phyloP scores from a whole-genome alignment of 2,888 invertebrate genomes.

The Fragum fragum region DNA sequence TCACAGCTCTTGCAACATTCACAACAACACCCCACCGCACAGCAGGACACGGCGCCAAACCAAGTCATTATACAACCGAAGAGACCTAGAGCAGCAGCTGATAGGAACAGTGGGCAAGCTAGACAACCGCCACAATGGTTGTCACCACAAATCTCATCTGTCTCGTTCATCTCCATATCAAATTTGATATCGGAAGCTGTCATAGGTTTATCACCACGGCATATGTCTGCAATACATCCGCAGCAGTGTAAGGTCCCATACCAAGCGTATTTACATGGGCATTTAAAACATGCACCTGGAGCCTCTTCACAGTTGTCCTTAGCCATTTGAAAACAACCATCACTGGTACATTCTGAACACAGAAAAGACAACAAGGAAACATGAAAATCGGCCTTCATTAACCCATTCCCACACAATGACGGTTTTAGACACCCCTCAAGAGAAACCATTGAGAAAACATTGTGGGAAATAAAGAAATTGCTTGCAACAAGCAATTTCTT shows the following conservation, averaged over 20 bases:
- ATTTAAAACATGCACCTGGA: background rate
- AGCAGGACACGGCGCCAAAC: background rate
- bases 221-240: background rate
- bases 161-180: background rate
- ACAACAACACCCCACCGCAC: background rate
- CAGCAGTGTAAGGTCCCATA: background rate
- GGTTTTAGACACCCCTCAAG: too few species aligned
- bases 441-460: too few species aligned
- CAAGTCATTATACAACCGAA: background rate
- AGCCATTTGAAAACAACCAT: slow-evolving; percentile 2
- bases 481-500: too few species aligned
- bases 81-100: background rate
- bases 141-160: background rate
- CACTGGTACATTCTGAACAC: background rate
- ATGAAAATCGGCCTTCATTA: too few species aligned
- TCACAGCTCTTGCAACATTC: background rate
- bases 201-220: background rate
- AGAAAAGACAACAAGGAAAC: too few species aligned
- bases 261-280: slow-evolving; percentile 12
- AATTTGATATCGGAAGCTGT: background rate
- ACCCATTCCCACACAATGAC: too few species aligned
- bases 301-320: background rate
- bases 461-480: too few species aligned
- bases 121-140: background rate
- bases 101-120: background rate